A percentile compares a stretch with the other conserved stretches of the same genome.
Evolutionary conservation across 2,797 vertebrate species (phyloP).

Genomic region (Loris lydekkerianus): DNA sequence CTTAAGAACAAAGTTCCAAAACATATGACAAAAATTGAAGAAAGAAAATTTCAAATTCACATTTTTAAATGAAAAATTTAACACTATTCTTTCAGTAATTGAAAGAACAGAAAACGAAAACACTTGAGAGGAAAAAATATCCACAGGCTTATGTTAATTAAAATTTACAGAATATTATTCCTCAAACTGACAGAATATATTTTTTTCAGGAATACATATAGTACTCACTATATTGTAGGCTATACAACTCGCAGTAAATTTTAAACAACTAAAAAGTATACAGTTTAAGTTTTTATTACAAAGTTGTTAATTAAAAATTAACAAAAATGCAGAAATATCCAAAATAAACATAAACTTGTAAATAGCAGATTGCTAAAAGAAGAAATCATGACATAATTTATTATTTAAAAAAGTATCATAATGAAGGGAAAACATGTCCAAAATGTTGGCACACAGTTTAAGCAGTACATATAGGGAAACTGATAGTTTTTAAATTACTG

Average conservation of each 20-base stretch:
- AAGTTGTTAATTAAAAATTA: background rate
- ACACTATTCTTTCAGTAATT: background rate
- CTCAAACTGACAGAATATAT: background rate
- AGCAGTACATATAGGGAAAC: background rate
- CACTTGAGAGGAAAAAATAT: background rate
- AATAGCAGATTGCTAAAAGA: too few relatives aligned
- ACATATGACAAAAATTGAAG: background rate
- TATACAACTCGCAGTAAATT: background rate
- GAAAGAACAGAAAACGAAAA: background rate
- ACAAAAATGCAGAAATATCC: background rate
- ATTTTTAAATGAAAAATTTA: background rate
- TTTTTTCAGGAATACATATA: background rate
- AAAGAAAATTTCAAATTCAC: background rate
- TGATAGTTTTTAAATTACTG: background rate
- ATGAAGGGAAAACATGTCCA: background rate
- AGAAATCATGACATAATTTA: too few relatives aligned
- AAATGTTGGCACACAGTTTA: background rate
- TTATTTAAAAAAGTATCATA: too few relatives aligned
- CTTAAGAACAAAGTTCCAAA: too few relatives aligned
- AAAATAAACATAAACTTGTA: background rate
- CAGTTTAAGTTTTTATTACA: too few relatives aligned
- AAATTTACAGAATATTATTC: background rate
- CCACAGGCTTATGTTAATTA: background rate
- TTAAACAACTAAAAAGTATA: background rate
- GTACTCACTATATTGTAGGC: background rate